Conservation (phyloP, 2,113 vertebrate genomes). For the Nothocercus julius region DNA sequence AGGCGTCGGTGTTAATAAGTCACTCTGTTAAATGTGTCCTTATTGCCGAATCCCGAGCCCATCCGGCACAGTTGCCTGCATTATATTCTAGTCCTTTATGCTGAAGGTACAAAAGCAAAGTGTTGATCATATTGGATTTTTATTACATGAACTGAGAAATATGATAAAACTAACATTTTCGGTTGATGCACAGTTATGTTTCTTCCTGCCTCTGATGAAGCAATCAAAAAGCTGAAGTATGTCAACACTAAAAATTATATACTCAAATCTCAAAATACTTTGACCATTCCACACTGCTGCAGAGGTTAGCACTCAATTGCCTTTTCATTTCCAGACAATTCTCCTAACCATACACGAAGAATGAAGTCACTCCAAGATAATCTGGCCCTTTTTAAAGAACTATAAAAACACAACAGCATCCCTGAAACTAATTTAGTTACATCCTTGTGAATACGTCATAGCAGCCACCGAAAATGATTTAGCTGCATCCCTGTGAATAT, state of each 20-base stretch:
- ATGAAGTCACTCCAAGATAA: neutral
- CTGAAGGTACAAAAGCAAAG: slow-evolving; percentile 4
- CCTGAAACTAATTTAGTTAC: neutral
- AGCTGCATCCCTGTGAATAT: neutral
- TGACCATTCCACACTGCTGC: neutral
- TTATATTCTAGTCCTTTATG: neutral
- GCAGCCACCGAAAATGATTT: neutral
- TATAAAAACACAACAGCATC: neutral
- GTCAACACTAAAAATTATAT: neutral
- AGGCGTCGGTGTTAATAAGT: too few species aligned
- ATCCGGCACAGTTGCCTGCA: neutral
- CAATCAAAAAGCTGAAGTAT: neutral
- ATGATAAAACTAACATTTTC: neutral
- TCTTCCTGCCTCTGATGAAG: neutral
- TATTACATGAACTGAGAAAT: neutral
- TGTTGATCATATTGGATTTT: neutral
- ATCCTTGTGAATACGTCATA: neutral
- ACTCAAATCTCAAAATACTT: neutral
- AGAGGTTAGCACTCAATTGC: neutral
- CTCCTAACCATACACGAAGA: slow-evolving; percentile 12
- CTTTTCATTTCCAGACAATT: slow-evolving; percentile 12
- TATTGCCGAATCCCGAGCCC: too few species aligned
- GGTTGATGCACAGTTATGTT: neutral
- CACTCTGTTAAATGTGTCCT: too few species aligned
- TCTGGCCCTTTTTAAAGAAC: neutral